These are phyloP conservation scores for Sarcoramphus papa DNA, from an alignment of 2,797 vertebrate species.

Conservation along the genomic window DNA sequence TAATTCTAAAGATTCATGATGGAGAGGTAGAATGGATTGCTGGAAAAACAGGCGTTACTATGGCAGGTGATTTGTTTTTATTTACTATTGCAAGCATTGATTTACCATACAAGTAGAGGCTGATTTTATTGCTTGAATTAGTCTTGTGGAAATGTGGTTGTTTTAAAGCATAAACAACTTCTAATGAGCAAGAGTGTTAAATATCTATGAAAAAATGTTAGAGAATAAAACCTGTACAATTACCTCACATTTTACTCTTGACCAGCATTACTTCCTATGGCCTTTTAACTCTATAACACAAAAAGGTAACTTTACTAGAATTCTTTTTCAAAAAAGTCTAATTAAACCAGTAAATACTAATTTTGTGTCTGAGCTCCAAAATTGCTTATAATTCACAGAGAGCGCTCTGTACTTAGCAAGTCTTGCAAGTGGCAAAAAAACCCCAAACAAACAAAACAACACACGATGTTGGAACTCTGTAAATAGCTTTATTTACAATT, in stretches of 20 bases:
- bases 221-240: background rate
- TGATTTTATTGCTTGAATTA: conserved; percentile 13
- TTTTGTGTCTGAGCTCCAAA: background rate
- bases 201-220: background rate
- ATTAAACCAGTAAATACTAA: background rate
- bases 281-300: background rate
- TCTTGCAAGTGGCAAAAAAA: background rate
- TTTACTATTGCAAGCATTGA: background rate
- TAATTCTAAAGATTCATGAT: background rate
- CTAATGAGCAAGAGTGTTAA: background rate
- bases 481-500: background rate
- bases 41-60: background rate
- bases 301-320: background rate
- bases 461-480: background rate
- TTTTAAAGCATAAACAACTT: background rate
- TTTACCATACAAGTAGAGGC: background rate
- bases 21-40: background rate
- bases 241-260: background rate
- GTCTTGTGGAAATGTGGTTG: background rate
- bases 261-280: background rate
- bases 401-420: background rate
- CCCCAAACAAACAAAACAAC: background rate
- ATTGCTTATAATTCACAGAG: background rate
- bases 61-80: background rate
- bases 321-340: background rate